Evolutionary conservation across 2,113 vertebrate species (phyloP).

Genomic region (Apodemus speciosus): DNA sequence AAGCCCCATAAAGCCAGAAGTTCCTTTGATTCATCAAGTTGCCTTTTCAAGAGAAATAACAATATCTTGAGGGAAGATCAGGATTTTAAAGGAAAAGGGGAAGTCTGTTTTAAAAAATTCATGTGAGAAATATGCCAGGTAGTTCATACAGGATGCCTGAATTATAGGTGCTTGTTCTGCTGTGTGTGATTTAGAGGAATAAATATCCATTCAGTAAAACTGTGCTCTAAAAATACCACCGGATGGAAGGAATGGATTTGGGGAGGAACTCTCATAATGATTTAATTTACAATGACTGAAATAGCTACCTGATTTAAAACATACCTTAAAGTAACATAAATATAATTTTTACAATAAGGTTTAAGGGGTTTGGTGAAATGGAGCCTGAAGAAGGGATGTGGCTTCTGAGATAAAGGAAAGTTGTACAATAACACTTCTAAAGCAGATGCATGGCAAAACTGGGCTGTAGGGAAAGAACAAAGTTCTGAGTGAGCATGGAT

Average conservation of each 20-base stretch:
- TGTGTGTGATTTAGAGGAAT: not conserved
- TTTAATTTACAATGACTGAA: not conserved
- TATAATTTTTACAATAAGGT: not conserved
- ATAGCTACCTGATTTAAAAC: not conserved
- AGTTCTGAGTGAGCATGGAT: too few species aligned
- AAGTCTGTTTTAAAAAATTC: not conserved
- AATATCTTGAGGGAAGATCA: not conserved
- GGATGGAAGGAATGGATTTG: not conserved
- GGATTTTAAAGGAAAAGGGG: too few species aligned
- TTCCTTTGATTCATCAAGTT: constrained; percentile 2
- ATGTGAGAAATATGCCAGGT: not conserved
- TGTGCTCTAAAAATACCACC: not conserved
- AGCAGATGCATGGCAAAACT: not conserved
- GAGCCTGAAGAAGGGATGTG: not conserved
- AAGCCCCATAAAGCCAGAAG: not conserved
- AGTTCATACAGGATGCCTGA: not conserved
- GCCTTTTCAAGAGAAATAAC: constrained; percentile 25
- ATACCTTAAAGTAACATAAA: not conserved
- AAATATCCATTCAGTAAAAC: not conserved
- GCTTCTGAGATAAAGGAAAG: not conserved
- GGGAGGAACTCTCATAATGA: not conserved
- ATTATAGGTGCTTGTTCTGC: not conserved
- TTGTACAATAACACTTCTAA: not conserved
- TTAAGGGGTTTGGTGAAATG: not conserved
- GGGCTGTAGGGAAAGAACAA: not conserved